Base-by-base conservation (phyloP, 1,140 invertebrate genomes). In the Trichogramma pretiosum region DNA sequence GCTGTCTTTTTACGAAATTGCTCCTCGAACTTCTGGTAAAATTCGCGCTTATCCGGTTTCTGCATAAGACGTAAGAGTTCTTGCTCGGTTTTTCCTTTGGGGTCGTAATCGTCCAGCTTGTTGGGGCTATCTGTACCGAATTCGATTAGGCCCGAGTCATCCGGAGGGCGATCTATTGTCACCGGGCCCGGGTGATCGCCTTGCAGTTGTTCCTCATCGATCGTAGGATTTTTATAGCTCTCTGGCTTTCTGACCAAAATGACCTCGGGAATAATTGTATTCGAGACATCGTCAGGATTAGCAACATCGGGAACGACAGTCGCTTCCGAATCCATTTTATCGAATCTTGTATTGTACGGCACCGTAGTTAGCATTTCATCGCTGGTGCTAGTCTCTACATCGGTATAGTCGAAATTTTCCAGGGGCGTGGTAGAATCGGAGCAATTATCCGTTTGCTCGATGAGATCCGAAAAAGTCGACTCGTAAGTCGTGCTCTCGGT, bases 81-180 rank as follows among this genome's bases (percentile, higher is more conserved):
- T 5, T 60, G 55, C 3, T 57, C 53, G 8, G 46, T 16, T 0
- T 44, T 34, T 3, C 52, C 46, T 3, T 39, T 32, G 32, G 1
- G 17, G 17, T 46, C 28, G 1, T 40, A 16, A 14, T 53, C 21
- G 8, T 54, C 33, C 1, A 18, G 2, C 1, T 36, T 22, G 5
- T 18, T n/a, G 18, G 54, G 50, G 8, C 53, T 42, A 2, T 50
- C 45, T 3, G 49, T 24, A 2, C 41, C 35, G 7, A 77, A 47
- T 36, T 70, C 66, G 5, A 77, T 57, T 11, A 77, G 74, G 40
- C 77, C 70, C 0, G 77, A 56, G 44, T 63, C 61, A 19, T 74
- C 70, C 2, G 68, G 63, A 1, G 60, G 57, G 8, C 52, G 57
- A 36, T 68, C 60, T 30, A 56, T 55, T 30, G 65, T 61, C 10